These are phyloP conservation scores for Macrostomum cliftonense DNA, from an alignment of 2,888 invertebrate genomes.

Conservation along the genomic window DNA sequence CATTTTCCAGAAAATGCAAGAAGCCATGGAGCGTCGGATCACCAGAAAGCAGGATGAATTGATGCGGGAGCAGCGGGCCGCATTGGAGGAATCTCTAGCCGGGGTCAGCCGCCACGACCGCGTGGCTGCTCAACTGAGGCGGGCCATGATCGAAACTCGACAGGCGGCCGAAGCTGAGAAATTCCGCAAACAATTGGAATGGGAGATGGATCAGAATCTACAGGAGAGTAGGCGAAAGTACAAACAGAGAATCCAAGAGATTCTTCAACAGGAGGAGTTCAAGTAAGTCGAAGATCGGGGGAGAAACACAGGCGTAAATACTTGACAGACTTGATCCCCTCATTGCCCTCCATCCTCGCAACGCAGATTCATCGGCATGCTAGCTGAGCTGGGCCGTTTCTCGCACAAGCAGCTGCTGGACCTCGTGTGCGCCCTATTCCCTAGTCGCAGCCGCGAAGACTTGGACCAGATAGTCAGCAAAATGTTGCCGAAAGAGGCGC, in stretches of 20 bases:
- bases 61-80: slow-evolving; percentile 16
- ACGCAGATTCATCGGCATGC: too few species aligned
- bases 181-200: slow-evolving; percentile 26
- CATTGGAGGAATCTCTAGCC: slow-evolving; percentile 17
- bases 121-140: slow-evolving; percentile 22
- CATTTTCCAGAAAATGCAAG: slow-evolving; percentile 18
- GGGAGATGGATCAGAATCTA: slow-evolving; percentile 27
- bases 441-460: too few species aligned
- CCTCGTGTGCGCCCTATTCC: too few species aligned
- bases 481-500: too few species aligned
- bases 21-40: slow-evolving; percentile 20
- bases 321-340: too few species aligned
- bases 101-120: slow-evolving; percentile 15
- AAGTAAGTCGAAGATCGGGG: too few species aligned
- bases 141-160: slow-evolving; percentile 23
- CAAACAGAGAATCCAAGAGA: slow-evolving; percentile 21
- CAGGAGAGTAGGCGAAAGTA: slow-evolving; percentile 24
- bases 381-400: too few species aligned
- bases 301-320: too few species aligned
- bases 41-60: slow-evolving; percentile 21
- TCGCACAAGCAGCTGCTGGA: too few species aligned
- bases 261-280: slow-evolving; percentile 23
- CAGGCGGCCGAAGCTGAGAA: slow-evolving; percentile 28
- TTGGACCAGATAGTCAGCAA: too few species aligned
- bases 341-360: too few species aligned